These are phyloP conservation scores for Abscondita cerata DNA, from an alignment of 2,888 invertebrate species.

Conservation along the genomic window DNA sequence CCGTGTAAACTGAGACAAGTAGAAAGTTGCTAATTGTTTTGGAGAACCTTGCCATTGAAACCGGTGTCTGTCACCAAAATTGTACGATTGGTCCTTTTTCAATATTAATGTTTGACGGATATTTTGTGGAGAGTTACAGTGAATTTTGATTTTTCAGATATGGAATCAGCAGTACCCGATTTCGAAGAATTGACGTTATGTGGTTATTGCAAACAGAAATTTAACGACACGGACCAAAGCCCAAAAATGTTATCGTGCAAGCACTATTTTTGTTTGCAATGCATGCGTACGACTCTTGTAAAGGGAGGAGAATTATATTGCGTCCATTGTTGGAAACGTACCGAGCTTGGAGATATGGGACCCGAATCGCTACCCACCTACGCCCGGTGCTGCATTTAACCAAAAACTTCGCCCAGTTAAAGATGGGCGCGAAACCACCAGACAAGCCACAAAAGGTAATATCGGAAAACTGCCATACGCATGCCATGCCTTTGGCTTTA, in stretches of 20 bases:
- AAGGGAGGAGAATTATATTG: constrained; percentile 73
- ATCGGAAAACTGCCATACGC: constrained; percentile 72
- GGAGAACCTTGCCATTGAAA: too few species aligned
- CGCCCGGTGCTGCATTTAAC: constrained; percentile 70
- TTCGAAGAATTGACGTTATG: constrained; percentile 78
- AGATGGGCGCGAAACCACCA: constrained; percentile 59
- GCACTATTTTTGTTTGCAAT: constrained; percentile 79
- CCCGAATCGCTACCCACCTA: constrained; percentile 74
- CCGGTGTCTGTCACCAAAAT: too few species aligned
- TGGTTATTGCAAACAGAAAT: constrained; percentile 77
- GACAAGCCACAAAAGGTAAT: constrained; percentile 58
- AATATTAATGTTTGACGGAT: too few species aligned
- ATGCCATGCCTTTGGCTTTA: constrained; percentile 74
- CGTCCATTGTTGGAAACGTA: constrained; percentile 77
- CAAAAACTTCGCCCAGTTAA: constrained; percentile 68
- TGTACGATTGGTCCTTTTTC: too few species aligned
- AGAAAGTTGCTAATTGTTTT: too few species aligned
- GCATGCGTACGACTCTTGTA: constrained; percentile 71
- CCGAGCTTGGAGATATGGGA: constrained; percentile 71
- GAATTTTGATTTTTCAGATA: constrained; percentile 52
- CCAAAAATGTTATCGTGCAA: constrained; percentile 78
- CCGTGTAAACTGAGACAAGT: too few species aligned
- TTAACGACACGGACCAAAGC: constrained; percentile 75
- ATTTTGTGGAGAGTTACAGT: too few species aligned
- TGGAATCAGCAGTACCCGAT: constrained; percentile 71